Evolutionary conservation across 2,113 vertebrate species (phyloP).

Genomic region (Euleptes europaea): DNA sequence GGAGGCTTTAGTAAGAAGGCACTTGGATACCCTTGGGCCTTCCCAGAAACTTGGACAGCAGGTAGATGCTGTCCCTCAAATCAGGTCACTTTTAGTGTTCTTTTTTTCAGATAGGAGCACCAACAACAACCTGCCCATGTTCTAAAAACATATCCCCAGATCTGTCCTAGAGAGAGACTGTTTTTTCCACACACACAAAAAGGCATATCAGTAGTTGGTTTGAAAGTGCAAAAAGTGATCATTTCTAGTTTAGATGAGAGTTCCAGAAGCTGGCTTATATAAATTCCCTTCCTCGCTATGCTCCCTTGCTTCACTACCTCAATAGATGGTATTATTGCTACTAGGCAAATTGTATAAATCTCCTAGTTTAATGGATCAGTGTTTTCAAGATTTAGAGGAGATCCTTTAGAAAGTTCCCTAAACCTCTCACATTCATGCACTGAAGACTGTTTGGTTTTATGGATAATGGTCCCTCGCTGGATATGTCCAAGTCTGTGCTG

Average conservation of each 20-base stretch:
- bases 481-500: neutral
- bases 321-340: neutral
- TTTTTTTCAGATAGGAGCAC: neutral
- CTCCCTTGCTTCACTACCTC: neutral
- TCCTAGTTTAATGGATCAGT: neutral
- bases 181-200: neutral
- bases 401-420: neutral
- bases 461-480: neutral
- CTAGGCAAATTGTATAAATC: neutral
- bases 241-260: neutral
- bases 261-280: neutral
- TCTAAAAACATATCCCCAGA: too few species aligned
- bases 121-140: neutral
- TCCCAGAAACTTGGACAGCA: neutral
- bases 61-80: neutral
- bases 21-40: neutral
- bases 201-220: neutral
- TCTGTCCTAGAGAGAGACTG: neutral
- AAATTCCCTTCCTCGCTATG: neutral
- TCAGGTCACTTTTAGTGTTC: neutral
- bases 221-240: neutral
- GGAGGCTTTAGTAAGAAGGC: too few species aligned
- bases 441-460: neutral
- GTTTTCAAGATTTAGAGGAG: neutral
- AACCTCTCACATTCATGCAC: rapidly evolving